Base-by-base conservation (phyloP, 2,113 vertebrate species). In the Takifugu bimaculatus region DNA sequence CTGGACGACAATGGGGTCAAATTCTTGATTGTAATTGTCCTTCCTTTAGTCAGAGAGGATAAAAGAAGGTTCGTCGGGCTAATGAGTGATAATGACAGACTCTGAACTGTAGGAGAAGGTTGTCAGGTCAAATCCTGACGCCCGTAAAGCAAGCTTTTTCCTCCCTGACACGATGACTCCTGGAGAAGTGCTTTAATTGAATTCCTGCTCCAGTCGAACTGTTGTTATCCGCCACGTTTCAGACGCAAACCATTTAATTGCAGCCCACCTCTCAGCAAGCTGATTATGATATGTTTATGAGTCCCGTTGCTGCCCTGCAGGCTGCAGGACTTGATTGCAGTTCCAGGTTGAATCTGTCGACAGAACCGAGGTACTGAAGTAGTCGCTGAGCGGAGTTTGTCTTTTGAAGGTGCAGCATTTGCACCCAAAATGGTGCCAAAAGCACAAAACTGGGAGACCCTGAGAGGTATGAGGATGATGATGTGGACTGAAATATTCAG, bases 271-370 rank as follows among this genome's bases (percentile, higher is more conserved):
- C 68, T 64, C 59, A 43, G 75, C 54, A 60, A 55, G 62, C 60
- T 69, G 77, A 83, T 83, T 83, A 83, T 57, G 54, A 79, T 73
- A 66, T 71, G 63, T 87, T 85, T 80, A 74, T 50, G 62, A 68
- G 74, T 76, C 75, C 73, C 67, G 70, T 64, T 72, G 74, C 70
- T 68, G 56, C 58, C 62, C 51, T 47, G 32, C 64, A 60, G 71
- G 61, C 75, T 70, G 70, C 60, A 58, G 20, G 20, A 20, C 20
- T 20, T 20, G 20, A 20, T 20, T 20, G 20, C 20, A 1, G 20
- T 20, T 20, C 50, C 62, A 60, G 50, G 52, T 77, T 71, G 20
- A 84, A 81, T 75, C 65, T 76, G 43, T 48, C 54, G 60, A 74
- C 75, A 74, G 77, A 20, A 20, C 20, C 20, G 20, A 20, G 20